Evolutionary conservation across 2,113 vertebrate genomes (phyloP), one percentile per base, ranked within the genome.

Genomic region (Cyanoramphus novaezelandiae): DNA sequence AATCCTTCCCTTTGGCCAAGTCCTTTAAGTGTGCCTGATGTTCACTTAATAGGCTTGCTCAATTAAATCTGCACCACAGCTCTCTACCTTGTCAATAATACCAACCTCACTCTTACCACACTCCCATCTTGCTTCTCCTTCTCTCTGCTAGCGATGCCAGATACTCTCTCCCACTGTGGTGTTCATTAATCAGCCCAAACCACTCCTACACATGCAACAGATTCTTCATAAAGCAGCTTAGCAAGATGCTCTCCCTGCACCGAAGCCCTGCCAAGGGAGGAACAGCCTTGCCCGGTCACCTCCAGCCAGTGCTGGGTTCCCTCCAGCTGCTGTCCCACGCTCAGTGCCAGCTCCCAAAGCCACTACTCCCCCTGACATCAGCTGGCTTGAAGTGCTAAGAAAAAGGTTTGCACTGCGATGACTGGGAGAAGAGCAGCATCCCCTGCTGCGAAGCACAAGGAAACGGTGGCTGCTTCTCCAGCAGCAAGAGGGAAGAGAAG

Each of bases 351-450:
- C 16, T 62, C 24, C 41, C 35, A 0, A 0, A 78, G 52, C 17
- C 52, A 79, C n/a, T 25, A 2, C n/a, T 82, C 4, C 28, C 10
- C 50, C n/a, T 28, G 10, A 3, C 2, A 74, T 2, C 41, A 68
- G 31, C 68, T 46, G 43, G 21, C 17, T 11, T 11, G 59, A 64
- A 82, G 70, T 11, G 3, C 9, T 17, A 50, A 69, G 49, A 37
- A 75, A 87, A 59, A 75, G 19, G 11, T 46, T 49, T 92, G 31
- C 0, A 0, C 8, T 88, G n/a, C 0, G 0, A 71, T 18, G 28
- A 50, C 20, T 78, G 29, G 29, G 53, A 65, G 33, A 55, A 3
- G 3, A 31, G 60, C 50, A 92, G 50, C 37, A 92, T 88, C 33
- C 37, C 21, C 55, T 44, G 41, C 17, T 79, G 57, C 50, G 82